These are phyloP conservation scores for Calliphora vomitoria DNA, from an alignment of 2,888 invertebrate genomes.

Conservation along the genomic window DNA sequence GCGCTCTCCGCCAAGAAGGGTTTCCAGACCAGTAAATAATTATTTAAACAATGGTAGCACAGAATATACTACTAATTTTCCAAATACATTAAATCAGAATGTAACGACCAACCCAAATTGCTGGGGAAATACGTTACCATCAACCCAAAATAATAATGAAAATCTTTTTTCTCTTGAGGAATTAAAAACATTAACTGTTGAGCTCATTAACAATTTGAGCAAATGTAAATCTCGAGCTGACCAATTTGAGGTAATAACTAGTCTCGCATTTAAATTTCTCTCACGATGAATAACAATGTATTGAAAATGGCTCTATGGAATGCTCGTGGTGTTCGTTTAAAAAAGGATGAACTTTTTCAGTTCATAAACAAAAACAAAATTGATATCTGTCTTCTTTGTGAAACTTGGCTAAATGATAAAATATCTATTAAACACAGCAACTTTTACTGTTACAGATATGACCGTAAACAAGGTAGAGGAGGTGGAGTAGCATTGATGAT, in stretches of 20 bases:
- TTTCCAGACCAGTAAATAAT: no score
- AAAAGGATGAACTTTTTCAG: background rate
- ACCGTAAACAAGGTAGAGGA: no score
- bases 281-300: background rate
- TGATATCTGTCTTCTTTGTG: background rate
- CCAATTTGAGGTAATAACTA: background rate
- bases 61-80: no score
- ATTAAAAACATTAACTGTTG: no score
- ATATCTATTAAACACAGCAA: background rate
- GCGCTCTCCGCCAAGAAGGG: no score
- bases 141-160: no score
- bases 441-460: background rate
- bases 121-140: no score
- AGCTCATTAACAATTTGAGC: background rate
- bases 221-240: background rate
- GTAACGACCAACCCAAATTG: no score
- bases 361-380: background rate
- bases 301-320: constrained; percentile 1
- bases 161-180: no score
- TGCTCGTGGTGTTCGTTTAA: constrained; percentile 4
- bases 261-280: background rate
- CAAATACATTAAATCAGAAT: no score
- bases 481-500: no score
- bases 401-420: background rate
- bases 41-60: no score